Evolutionary conservation across 1,140 invertebrate species (phyloP), one percentile per base, ranked within the genome.

Genomic region (Acyrthosiphon pisum): DNA sequence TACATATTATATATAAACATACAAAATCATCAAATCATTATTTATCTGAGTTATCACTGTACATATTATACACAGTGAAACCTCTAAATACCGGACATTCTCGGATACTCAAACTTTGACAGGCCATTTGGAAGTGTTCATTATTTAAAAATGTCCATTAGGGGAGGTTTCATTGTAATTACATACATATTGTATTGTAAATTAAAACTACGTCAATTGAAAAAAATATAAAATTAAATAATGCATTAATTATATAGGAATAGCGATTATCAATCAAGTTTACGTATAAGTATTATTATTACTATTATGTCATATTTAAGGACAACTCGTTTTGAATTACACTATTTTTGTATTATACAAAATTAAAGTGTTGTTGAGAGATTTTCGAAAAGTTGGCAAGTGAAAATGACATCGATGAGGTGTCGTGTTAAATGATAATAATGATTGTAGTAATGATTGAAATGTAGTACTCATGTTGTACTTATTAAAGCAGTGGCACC

Each of bases 381-480:
- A 84, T 84, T 84, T 84, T 41, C 11, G 23, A 84, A 84, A 83
- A 83, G 35, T 83, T 84, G 83, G 23, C 37, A 84, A 84, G 35
- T 84, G 83, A 84, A 41, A 84, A 84, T 84, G 37, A 44, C 83
- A 23, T 84, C 23, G 23, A 41, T 44, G 37, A 84, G 83, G 23
- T 41, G 37, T 26, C 41, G 83, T 44, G 83, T 84, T 44, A 84
- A 84, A 84, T 41, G 11, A 1, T 84, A 84, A 84, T 84, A 26
- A 84, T 84, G 23, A 84, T 41, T 84, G 41, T 84, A 84, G 23
- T 30, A 46, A 87, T n/a, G 84, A 87, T 87, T 50, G 86, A 87
- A 48, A 87, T 22, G 46, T 87, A 18, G 7, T 87, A 48, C 26
- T 50, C 37, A 50, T 2, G 30, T 18, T 35, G 26, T 87, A 48